phyloP scores from a whole-genome alignment of 2,888 invertebrate genomes.

The Limnephilus lunatus region DNA sequence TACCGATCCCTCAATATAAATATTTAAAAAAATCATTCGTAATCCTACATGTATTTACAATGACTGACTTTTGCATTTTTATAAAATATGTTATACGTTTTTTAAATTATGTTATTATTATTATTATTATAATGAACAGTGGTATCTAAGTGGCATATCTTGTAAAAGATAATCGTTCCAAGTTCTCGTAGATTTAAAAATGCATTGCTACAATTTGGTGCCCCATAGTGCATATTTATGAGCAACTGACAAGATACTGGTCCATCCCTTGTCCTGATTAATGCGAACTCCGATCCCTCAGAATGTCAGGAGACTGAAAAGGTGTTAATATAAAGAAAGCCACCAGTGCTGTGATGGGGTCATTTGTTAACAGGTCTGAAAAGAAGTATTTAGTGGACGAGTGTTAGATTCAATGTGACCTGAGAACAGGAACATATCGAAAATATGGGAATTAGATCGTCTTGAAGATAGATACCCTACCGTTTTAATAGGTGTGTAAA shows the following conservation, averaged over 20 bases:
- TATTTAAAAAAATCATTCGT: no score
- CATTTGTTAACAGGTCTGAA: conserved; percentile 43
- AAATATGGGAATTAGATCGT: background rate
- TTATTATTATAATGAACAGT: no score
- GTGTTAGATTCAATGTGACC: background rate
- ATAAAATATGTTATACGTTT: no score
- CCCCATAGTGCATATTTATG: no score
- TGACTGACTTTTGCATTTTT: no score
- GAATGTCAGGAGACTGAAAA: background rate
- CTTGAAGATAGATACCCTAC: background rate
- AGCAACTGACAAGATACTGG: background rate
- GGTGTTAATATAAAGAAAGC: conserved; percentile 35
- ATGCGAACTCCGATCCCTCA: conserved; percentile 24
- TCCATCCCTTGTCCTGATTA: conserved; percentile 20
- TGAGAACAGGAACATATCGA: background rate
- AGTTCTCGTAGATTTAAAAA: no score
- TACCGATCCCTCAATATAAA: no score
- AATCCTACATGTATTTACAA: no score
- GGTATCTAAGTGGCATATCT: no score
- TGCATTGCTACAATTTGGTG: no score
- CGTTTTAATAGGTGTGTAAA: background rate
- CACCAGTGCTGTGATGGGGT: conserved; percentile 32
- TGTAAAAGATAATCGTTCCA: no score
- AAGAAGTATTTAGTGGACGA: background rate
- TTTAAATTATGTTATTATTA: no score